Conservation (phyloP, 2,113 vertebrate species). For the Anseranas semipalmata region DNA sequence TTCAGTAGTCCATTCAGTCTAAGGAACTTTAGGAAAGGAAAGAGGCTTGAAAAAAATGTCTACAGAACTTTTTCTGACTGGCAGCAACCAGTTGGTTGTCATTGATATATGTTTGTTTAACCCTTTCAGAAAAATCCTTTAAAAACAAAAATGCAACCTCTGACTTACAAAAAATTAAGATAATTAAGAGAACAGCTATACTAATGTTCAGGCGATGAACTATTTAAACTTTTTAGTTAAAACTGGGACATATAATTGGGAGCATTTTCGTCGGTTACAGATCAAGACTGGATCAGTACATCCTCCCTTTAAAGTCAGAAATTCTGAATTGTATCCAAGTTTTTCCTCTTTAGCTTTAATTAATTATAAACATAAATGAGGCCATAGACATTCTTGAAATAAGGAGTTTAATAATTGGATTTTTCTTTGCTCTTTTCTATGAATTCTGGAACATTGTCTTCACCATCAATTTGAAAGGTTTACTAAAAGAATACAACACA, state of each 20-base stretch:
- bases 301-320: neutral
- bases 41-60: neutral
- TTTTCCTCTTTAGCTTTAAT: constrained; percentile 25
- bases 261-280: neutral
- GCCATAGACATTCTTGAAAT: neutral
- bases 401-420: neutral
- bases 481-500: neutral
- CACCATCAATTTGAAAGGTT: neutral
- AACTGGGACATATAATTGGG: neutral
- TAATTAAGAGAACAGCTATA: neutral
- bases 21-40: neutral
- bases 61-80: neutral
- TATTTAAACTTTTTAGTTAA: neutral
- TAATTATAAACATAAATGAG: neutral
- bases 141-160: neutral
- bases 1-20: neutral
- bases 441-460: neutral
- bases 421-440: neutral
- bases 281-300: neutral
- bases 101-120: neutral
- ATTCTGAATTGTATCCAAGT: neutral
- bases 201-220: neutral
- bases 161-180: neutral
- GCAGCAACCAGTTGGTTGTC: neutral
- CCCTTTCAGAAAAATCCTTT: neutral